Percentiles rank a stretch among this genome's conserved stretches.
These are phyloP conservation scores for Muraenolepis orangiensis DNA, from an alignment of 2,797 vertebrate species.

Conservation along the genomic window DNA sequence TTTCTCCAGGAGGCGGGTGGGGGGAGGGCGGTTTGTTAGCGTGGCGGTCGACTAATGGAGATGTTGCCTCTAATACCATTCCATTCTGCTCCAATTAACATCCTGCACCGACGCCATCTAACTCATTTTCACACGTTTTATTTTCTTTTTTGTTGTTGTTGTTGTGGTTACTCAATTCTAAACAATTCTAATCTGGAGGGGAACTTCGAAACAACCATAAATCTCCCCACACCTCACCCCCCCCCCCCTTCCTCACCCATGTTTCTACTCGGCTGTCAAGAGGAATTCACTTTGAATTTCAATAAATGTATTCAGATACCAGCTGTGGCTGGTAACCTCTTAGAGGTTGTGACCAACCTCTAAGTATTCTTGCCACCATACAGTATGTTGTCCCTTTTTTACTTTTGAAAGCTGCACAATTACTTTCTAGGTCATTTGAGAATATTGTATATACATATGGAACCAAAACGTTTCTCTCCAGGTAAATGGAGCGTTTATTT, in stretches of 20 bases:
- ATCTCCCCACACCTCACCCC: neutral
- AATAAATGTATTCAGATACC: neutral
- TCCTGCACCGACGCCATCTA: neutral
- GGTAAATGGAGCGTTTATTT: no score
- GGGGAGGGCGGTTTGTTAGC: neutral
- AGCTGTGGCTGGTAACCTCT: neutral
- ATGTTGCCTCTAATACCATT: neutral
- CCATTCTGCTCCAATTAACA: constrained; percentile 1
- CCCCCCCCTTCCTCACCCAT: neutral
- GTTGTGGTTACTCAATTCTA: neutral
- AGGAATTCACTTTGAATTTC: neutral
- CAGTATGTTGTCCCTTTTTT: neutral
- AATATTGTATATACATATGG: no score
- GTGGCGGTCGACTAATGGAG: constrained; percentile 1
- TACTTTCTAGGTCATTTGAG: no score
- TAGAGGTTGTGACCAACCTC: neutral
- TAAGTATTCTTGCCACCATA: no score
- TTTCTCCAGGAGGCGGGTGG: neutral
- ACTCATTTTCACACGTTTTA: neutral
- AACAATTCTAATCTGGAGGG: neutral
- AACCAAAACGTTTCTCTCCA: no score
- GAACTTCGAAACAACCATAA: neutral
- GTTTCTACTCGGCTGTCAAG: no score
- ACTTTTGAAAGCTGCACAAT: no score
- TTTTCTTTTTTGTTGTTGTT: neutral